Base-by-base conservation (phyloP, 2,797 vertebrate genomes). In the Melanogrammus aeglefinus region DNA sequence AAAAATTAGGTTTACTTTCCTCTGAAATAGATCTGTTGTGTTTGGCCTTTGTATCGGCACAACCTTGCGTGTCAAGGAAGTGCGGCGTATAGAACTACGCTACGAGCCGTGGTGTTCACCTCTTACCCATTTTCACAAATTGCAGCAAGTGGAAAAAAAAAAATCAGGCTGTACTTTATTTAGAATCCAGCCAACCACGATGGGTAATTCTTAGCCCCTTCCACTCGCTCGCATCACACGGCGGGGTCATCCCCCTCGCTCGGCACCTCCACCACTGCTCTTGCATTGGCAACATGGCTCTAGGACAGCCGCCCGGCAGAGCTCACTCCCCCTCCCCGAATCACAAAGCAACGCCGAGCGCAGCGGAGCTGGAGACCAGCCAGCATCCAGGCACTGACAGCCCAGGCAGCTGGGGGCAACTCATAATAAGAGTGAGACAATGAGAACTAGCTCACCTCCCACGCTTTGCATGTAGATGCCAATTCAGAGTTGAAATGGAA, bases 241-340 rank as follows among this genome's bases (percentile, higher is more conserved):
- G 86, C 78, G 85, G 90, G 94, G 93, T 95, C 92, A 90, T 86
- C 88, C 92, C 88, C 91, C 92, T 92, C 82, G 35, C 81, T 82
- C 91, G 91, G 90, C 90, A 90, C 91, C 91, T 90, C 91, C 87
- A 91, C 85, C 82, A 81, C 89, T 87, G 84, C 92, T 91, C 91
- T 86, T 87, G 91, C 91, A 92, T 94, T 94, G 57, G 91, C 92
- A 94, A 91, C 91, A 94, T 93, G 92, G 94, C 94, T 94, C 91
- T 92, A 95, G 93, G 94, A 94, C 90, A 93, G 92, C 91, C 91
- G 90, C 91, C 88, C 82, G 80, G 90, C 89, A 86, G 90, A 93
- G 85, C 87, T 69, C 63, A 27, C 63, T 39, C 86, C 76, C 88
- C 91, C 91, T 92, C 86, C 85, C 85, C 88, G 88, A 90, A 92